Percentiles rank a stretch among this genome's conserved stretches.
These are phyloP conservation scores for Hypercompe scribonia DNA, from an alignment of 2,888 invertebrate species.

Conservation along the genomic window DNA sequence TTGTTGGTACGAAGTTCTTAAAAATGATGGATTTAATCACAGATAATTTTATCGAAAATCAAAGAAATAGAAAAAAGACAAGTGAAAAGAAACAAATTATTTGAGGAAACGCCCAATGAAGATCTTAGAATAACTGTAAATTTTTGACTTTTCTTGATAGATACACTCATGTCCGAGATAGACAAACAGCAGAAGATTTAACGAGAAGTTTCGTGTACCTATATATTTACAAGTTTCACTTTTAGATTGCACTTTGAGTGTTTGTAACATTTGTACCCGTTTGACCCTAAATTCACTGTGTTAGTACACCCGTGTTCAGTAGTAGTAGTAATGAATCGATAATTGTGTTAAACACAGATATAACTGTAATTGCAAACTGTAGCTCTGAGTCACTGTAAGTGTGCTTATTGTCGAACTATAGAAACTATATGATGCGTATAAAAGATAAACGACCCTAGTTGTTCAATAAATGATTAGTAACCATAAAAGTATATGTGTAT, in stretches of 20 bases:
- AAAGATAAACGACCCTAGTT: not conserved
- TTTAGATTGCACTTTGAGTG: not conserved
- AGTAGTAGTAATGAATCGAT: not conserved
- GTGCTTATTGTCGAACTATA: not conserved
- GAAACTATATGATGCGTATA: not conserved
- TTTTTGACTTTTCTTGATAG: too few species aligned
- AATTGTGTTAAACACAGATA: not conserved
- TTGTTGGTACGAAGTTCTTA: too few species aligned
- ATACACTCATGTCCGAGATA: too few species aligned
- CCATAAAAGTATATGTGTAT: not conserved
- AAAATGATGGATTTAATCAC: too few species aligned
- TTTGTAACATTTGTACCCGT: not conserved
- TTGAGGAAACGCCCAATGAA: too few species aligned
- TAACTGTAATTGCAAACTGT: not conserved
- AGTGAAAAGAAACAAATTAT: too few species aligned
- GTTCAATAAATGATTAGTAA: constrained; percentile 1
- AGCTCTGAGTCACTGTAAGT: not conserved
- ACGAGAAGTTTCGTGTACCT: too few species aligned
- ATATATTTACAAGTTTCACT: not conserved
- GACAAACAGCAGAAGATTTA: too few species aligned
- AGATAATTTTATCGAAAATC: too few species aligned
- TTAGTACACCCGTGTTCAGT: not conserved
- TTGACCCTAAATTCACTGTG: not conserved
- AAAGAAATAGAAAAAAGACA: too few species aligned
- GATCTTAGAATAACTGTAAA: too few species aligned